These are phyloP conservation scores for Zaprionus nigranus DNA, from an alignment of 1,140 invertebrate genomes.

Conservation along the genomic window DNA sequence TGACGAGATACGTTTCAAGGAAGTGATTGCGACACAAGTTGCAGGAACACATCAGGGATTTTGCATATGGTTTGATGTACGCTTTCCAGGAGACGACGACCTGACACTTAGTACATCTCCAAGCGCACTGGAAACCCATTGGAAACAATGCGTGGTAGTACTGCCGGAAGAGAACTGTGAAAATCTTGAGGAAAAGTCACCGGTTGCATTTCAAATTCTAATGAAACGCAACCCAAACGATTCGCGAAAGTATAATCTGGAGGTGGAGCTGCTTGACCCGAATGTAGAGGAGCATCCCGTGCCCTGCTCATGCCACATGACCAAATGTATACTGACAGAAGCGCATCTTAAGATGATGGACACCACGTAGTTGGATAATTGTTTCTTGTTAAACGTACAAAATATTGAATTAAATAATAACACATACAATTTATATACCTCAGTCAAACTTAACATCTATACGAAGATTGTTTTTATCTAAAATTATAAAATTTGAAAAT, in stretches of 20 bases:
- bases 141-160: slow-evolving; percentile 98
- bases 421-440: slow-evolving; percentile 69
- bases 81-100: slow-evolving; percentile 85
- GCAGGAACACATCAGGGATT: slow-evolving; percentile 90
- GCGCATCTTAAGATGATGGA: slow-evolving; percentile 77
- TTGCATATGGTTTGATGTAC: slow-evolving; percentile 88
- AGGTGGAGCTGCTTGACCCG: slow-evolving; percentile 89
- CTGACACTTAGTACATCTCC: slow-evolving; percentile 91
- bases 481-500: slow-evolving; percentile 32
- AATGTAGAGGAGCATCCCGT: slow-evolving; percentile 89
- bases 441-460: slow-evolving; percentile 78
- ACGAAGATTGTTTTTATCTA: slow-evolving; percentile 20
- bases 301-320: slow-evolving; percentile 91
- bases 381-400: slow-evolving; percentile 30
- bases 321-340: slow-evolving; percentile 91
- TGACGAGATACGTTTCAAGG: slow-evolving; percentile 83
- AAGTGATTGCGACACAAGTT: slow-evolving; percentile 85
- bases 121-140: slow-evolving; percentile 92
- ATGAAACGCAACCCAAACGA: slow-evolving; percentile 86
- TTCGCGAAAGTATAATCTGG: slow-evolving; percentile 86
- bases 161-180: slow-evolving; percentile 85
- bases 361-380: slow-evolving; percentile 34
- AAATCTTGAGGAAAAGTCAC: slow-evolving; percentile 86
- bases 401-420: slow-evolving; percentile 57
- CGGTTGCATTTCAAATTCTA: slow-evolving; percentile 88